Conservation (phyloP, 2,888 invertebrate species). For the Drosophila mercatorum region DNA sequence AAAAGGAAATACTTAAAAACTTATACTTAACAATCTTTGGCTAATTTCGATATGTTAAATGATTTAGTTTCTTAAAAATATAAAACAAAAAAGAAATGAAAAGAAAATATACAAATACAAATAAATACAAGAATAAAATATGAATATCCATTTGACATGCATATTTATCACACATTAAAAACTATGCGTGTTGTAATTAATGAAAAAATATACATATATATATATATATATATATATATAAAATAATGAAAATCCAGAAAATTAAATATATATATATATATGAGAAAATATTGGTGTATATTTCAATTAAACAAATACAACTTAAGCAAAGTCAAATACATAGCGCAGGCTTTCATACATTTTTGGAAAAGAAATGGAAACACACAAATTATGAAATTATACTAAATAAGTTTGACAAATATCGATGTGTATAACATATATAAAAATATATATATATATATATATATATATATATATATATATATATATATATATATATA, state of each 20-base stretch:
- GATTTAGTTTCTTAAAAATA: conserved; percentile 34
- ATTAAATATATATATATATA: conserved; percentile 29
- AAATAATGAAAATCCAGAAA: conserved; percentile 11
- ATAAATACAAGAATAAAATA: conserved; percentile 63
- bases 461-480: conserved; percentile 45
- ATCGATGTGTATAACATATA: conserved; percentile 67
- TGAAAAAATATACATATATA: conserved; percentile 11
- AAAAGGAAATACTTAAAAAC: not conserved
- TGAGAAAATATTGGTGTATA: conserved; percentile 46
- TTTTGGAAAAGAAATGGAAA: conserved; percentile 66
- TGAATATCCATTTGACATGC: not conserved
- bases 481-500: conserved; percentile 45
- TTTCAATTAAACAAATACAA: conserved; percentile 40
- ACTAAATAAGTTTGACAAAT: conserved; percentile 55
- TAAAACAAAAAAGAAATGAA: conserved; percentile 16
- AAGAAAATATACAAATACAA: conserved; percentile 63
- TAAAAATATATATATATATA: conserved; percentile 42
- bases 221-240: conserved; percentile 28
- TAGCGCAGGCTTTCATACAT: conserved; percentile 79
- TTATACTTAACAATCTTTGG: conserved; percentile 16
- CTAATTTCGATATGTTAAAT: conserved; percentile 10
- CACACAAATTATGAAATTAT: conserved; percentile 20
- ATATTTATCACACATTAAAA: conserved; percentile 13
- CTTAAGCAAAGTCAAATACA: conserved; percentile 39
- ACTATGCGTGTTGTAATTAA: conserved; percentile 17